Conservation (phyloP, 2,888 invertebrate species). For the Chironomus tentans region DNA sequence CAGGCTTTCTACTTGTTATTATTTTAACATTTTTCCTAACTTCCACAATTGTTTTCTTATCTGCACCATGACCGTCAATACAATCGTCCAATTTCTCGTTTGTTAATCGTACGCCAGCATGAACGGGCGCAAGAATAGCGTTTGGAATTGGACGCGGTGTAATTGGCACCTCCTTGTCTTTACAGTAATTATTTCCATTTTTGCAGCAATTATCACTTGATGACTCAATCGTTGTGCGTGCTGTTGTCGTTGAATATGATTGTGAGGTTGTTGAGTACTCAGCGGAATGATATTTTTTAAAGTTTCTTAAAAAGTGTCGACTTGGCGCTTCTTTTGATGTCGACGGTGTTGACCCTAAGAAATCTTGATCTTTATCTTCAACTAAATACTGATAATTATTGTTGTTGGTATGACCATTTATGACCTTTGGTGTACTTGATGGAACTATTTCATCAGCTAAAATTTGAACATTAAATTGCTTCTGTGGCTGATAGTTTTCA, state of each 20-base stretch:
- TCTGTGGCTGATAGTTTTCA: constrained; percentile 28
- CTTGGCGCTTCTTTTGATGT: constrained; percentile 36
- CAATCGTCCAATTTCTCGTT: constrained; percentile 36
- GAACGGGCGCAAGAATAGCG: constrained; percentile 51
- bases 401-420: constrained; percentile 1
- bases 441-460: constrained; percentile 34
- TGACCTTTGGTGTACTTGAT: constrained; percentile 20
- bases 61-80: constrained; percentile 23
- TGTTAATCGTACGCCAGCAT: constrained; percentile 49
- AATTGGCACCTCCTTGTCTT: constrained; percentile 36
- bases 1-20: constrained; percentile 31
- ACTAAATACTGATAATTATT: constrained; percentile 21
- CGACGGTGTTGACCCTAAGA: not conserved
- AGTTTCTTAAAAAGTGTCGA: constrained; percentile 37
- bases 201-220: constrained; percentile 28
- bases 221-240: constrained; percentile 18
- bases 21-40: constrained; percentile 52
- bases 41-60: constrained; percentile 49
- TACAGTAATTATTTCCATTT: constrained; percentile 25
- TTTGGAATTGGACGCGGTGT: constrained; percentile 49
- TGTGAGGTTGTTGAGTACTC: not conserved
- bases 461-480: constrained; percentile 37
- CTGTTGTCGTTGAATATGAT: constrained; percentile 20
- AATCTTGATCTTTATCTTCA: constrained; percentile 15
- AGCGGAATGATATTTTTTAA: constrained; percentile 31